phyloP scores from a whole-genome alignment of 2,797 vertebrate species.

The Acanthurus tractus region DNA sequence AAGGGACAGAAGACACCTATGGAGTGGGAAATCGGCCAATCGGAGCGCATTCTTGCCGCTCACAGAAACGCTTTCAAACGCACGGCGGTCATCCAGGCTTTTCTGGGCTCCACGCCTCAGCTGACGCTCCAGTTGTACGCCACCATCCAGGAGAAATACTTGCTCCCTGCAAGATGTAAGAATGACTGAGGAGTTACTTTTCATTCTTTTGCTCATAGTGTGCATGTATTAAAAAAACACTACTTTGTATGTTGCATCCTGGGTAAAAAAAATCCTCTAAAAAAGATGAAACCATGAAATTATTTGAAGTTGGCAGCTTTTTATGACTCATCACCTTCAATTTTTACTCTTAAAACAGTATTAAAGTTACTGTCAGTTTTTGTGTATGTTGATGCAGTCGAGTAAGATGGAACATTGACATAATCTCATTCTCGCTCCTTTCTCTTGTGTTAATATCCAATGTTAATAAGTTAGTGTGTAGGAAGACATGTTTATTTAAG shows the following conservation, averaged over 20 bases:
- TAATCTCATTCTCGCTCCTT: too few relatives aligned
- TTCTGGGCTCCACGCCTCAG: conserved; percentile 96
- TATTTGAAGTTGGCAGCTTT: background rate
- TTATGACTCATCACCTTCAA: conserved; percentile 2
- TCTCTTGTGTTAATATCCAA: too few relatives aligned
- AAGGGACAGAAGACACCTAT: conserved; percentile 84
- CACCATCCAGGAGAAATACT: conserved; percentile 90
- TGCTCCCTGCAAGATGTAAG: conserved; percentile 87
- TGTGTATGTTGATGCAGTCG: background rate
- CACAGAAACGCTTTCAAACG: conserved; percentile 97
- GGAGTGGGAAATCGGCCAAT: conserved; percentile 94
- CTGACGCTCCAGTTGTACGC: conserved; percentile 96
- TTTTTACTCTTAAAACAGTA: background rate
- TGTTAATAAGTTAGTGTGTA: too few relatives aligned
- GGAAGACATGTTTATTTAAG: too few relatives aligned
- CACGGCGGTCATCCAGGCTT: conserved; percentile 95
- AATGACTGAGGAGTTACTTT: background rate
- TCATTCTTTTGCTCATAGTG: background rate
- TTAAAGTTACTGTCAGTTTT: background rate
- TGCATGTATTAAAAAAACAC: background rate
- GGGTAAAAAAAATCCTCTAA: background rate
- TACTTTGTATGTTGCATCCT: background rate
- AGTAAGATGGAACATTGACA: too few relatives aligned
- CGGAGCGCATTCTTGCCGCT: conserved; percentile 88
- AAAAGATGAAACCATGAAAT: background rate